Evolutionary conservation across 2,888 invertebrate species (phyloP), one percentile per base, ranked within the genome.

Genomic region (Nebria salina): DNA sequence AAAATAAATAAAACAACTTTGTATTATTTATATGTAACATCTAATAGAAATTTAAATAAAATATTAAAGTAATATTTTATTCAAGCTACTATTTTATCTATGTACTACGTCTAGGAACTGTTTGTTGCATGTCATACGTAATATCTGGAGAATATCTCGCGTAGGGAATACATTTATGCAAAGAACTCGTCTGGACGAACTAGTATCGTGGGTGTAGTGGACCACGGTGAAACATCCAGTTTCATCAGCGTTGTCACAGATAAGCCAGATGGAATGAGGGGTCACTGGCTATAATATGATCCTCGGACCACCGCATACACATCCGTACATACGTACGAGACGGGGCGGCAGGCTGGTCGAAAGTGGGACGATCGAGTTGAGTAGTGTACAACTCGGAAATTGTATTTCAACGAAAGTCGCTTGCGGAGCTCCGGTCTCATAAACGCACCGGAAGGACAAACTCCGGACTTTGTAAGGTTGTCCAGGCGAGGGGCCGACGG

Each of bases 401-500:
- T 70, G 70, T 70, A 25, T 70, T 70, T 70, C 70, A 70, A 1
- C 25, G 26, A 70, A 70, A 25, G 34, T 34, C 34, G 26, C 11
- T 25, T 20, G 20, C 70, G 70, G 25, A 34, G 70, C 34, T 34
- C 20, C 70, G 25, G 70, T 25, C 25, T 70, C 70, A 34, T 70
- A 70, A 70, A 70, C 25, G 70, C 26, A 34, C 70, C 70, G 70
- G 70, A 70, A 70, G 70, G 70, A 25, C 34, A 70, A 34, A 70
- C 70, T 54, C 54, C 54, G 54, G 54, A 54, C 54, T 54, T 13
- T 54, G 54, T 13, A 13, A 54, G 54, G 54, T 54, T 54, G 54
- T 11, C 13, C 54, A 54, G 54, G 11, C 8, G 54, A 8, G 13
- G 54, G 54, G 70, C 34, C 9, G 25, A 70, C 25, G 6, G 70